Percentiles rank a stretch among this genome's conserved stretches.
phyloP scores from a whole-genome alignment of 2,888 invertebrate genomes.

The Hofmannophila pseudospretella region DNA sequence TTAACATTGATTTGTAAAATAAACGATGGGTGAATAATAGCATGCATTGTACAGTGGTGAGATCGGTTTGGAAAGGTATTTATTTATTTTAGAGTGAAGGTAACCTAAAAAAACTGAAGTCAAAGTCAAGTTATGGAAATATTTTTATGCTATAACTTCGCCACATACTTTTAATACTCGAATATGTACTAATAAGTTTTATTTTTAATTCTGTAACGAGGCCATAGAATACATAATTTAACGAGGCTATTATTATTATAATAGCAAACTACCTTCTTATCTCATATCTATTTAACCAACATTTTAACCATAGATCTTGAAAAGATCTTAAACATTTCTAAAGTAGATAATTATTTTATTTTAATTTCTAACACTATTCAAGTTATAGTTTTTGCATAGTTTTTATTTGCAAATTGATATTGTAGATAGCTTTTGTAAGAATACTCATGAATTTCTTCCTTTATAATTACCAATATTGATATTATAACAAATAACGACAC shows the following conservation, averaged over 20 bases:
- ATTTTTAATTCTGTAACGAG: background rate
- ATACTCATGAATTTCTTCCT: background rate
- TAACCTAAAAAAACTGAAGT: no score
- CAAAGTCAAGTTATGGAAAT: no score
- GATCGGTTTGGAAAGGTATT: constrained; percentile 6
- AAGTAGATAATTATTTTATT: no score
- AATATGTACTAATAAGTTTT: background rate
- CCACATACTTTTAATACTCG: background rate
- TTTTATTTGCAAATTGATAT: background rate
- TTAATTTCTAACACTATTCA: constrained; percentile 8
- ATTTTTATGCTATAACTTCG: background rate
- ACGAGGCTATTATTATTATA: no score
- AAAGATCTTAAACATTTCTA: no score
- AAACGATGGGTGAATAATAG: constrained; percentile 3
- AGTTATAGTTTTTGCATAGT: constrained; percentile 4
- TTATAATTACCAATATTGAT: no score
- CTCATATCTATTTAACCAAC: no score
- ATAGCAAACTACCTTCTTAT: no score
- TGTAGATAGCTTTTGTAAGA: background rate
- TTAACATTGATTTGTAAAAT: background rate
- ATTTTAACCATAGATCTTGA: no score
- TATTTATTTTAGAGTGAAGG: no score
- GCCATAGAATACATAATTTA: background rate
- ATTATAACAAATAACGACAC: no score
- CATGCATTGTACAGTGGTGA: constrained; percentile 5